Percentiles rank a stretch among this genome's conserved stretches.
These are phyloP conservation scores for Xestobium rufovillosum DNA, from an alignment of 2,888 invertebrate species.

Conservation along the genomic window DNA sequence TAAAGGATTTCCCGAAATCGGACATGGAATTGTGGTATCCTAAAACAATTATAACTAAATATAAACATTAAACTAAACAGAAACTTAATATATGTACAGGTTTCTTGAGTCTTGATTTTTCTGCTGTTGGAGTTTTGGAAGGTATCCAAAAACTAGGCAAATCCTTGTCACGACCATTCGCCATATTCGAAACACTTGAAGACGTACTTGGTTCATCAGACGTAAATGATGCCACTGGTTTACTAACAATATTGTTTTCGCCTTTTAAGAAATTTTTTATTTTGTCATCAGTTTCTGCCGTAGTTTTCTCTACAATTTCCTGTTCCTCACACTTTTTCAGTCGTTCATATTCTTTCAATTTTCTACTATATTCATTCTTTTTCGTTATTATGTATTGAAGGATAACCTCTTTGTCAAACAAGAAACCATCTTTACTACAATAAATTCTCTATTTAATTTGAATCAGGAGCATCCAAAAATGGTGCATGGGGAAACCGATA, in stretches of 20 bases:
- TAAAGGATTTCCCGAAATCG: constrained; percentile 75
- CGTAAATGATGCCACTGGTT: constrained; percentile 40
- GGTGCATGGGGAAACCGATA: not conserved
- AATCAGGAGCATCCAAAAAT: constrained; percentile 4
- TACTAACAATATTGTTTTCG: constrained; percentile 68
- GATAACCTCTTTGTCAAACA: constrained; percentile 96
- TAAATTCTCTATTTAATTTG: constrained; percentile 4
- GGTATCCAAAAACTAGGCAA: constrained; percentile 97
- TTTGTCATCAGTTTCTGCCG: constrained; percentile 66
- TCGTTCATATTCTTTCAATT: constrained; percentile 87
- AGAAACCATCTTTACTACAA: constrained; percentile 69
- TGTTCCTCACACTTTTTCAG: constrained; percentile 70
- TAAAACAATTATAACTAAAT: constrained; percentile 32
- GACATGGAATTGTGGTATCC: constrained; percentile 71
- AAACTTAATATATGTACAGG: constrained; percentile 49
- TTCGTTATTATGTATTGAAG: constrained; percentile 90
- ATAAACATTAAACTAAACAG: constrained; percentile 1
- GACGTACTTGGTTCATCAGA: constrained; percentile 26
- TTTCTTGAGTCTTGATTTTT: constrained; percentile 58
- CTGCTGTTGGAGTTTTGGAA: constrained; percentile 80
- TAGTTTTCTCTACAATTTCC: constrained; percentile 61
- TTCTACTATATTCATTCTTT: constrained; percentile 83
- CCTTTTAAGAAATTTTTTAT: constrained; percentile 72
- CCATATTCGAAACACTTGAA: constrained; percentile 64
- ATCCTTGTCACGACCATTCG: constrained; percentile 64